These are phyloP conservation scores for Tinamus guttatus DNA, from an alignment of 2,113 vertebrate species.

Conservation along the genomic window DNA sequence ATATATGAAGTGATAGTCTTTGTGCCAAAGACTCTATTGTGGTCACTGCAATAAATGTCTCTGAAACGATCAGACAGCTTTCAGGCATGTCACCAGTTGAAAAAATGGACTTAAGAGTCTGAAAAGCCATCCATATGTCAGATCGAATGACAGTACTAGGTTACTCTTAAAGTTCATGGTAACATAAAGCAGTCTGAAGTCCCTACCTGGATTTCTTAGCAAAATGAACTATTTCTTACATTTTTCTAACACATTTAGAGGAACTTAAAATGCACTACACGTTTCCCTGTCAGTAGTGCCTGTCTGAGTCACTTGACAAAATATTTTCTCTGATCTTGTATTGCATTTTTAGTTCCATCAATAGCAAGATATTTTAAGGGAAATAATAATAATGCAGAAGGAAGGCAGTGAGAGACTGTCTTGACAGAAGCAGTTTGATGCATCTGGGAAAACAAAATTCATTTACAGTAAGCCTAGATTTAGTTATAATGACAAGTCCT, in stretches of 20 bases:
- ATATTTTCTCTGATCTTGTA: conserved; percentile 55
- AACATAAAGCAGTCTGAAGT: conserved; percentile 7
- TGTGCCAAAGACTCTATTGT: neutral
- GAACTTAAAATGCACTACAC: conserved; percentile 25
- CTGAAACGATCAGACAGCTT: neutral
- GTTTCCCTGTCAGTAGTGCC: conserved; percentile 44
- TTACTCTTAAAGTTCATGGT: conserved; percentile 1
- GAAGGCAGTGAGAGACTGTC: conserved; percentile 26
- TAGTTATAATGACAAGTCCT: conserved; percentile 7
- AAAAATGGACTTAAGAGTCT: conserved; percentile 35
- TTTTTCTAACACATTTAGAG: neutral
- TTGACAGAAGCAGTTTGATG: conserved; percentile 59
- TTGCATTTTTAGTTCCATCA: conserved; percentile 34
- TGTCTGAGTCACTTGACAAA: conserved; percentile 61
- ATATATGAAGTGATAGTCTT: neutral
- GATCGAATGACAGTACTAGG: conserved; percentile 36
- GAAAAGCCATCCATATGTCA: conserved; percentile 28
- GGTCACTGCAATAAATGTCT: neutral
- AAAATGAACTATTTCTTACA: conserved; percentile 14
- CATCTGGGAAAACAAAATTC: conserved; percentile 53
- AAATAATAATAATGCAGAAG: conserved; percentile 51
- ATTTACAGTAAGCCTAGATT: conserved; percentile 25
- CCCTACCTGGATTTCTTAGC: conserved; percentile 12
- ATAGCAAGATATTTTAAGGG: conserved; percentile 2
- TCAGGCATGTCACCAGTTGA: neutral